Conservation (phyloP, 2,113 vertebrate species). For the Cyprinodon brontotheroides region DNA sequence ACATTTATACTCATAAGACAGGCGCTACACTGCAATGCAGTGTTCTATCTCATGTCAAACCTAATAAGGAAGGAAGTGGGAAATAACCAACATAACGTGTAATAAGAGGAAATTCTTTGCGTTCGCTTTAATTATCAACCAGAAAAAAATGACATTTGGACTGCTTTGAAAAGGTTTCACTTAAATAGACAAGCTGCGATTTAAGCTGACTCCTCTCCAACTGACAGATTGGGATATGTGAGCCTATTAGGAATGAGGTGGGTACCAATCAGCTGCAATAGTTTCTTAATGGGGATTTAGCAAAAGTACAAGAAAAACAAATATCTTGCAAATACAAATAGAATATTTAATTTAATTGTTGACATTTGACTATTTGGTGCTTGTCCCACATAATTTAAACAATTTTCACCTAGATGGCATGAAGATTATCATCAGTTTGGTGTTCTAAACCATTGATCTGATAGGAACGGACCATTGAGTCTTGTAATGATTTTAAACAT, state of each 20-base stretch:
- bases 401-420: neutral
- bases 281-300: too few species aligned
- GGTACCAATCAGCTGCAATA: too few species aligned
- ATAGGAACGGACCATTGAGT: neutral
- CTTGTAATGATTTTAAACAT: constrained; percentile 11
- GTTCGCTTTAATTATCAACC: constrained; percentile 1
- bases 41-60: neutral
- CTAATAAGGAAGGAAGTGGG: neutral
- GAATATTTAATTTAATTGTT: neutral
- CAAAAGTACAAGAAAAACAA: too few species aligned
- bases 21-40: neutral
- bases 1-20: constrained; percentile 33
- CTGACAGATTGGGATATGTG: neutral
- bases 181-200: neutral
- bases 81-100: constrained; percentile 8
- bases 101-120: neutral
- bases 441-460: neutral
- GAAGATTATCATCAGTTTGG: neutral
- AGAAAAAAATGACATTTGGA: constrained; percentile 13
- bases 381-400: neutral
- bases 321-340: too few species aligned
- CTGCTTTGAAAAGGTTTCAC: constrained; percentile 41
- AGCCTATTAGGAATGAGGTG: neutral
- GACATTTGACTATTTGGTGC: neutral
- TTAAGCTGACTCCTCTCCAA: neutral